Percentiles rank a stretch among this genome's conserved stretches.
phyloP scores from a whole-genome alignment of 2,113 vertebrate species.

The Thermophis baileyi region DNA sequence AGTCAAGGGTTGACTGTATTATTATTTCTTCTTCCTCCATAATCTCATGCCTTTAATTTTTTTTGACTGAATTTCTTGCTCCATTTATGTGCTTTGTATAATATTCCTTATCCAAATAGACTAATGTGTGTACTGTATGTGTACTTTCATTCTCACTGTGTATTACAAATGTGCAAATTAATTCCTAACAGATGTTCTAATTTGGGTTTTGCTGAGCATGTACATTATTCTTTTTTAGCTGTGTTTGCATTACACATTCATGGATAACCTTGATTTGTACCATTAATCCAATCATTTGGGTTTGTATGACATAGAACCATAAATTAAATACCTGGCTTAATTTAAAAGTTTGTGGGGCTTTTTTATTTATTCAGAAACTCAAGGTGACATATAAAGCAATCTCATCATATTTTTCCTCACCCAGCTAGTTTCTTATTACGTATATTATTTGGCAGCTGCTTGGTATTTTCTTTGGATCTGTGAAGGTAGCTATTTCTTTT shows the following conservation, averaged over 20 bases:
- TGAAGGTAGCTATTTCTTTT: neutral
- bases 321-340: neutral
- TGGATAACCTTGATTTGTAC: neutral
- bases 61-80: neutral
- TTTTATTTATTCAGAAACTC: neutral
- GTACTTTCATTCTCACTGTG: neutral
- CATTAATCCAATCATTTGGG: neutral
- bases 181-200: neutral
- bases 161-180: neutral
- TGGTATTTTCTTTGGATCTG: neutral
- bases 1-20: neutral
- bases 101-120: neutral
- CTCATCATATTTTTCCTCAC: neutral
- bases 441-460: neutral
- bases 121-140: neutral
- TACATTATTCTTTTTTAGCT: neutral
- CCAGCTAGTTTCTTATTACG: neutral
- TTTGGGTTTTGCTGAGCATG: neutral
- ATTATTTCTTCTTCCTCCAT: neutral
- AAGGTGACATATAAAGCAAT: neutral
- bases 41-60: neutral
- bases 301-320: neutral
- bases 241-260: neutral
- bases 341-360: neutral
- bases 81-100: neutral